Base-by-base conservation (phyloP, 2,797 vertebrate genomes). In the Coracias cyanogaster region DNA sequence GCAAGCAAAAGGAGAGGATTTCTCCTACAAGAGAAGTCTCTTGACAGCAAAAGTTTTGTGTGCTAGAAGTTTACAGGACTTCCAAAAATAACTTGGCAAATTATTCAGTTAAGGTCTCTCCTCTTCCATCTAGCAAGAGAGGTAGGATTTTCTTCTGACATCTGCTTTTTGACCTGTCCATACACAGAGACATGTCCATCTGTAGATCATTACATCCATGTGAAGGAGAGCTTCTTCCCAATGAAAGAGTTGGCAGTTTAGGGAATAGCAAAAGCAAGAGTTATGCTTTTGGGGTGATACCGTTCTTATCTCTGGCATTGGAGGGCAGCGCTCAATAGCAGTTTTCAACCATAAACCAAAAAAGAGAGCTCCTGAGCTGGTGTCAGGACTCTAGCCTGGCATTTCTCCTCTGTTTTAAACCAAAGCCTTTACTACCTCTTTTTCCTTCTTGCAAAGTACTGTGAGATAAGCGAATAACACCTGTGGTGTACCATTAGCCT, bases 21-120 rank as follows among this genome's bases (percentile, higher is more conserved):
- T 90, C 41, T 93, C 49, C 46, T 88, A 54, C 43, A 85, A 86
- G 46, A 77, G 91, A 86, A 80, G 77, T 62, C 54, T 90, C 64
- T 78, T 86, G 60, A 55, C 8, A 86, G 86, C 35, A 81, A 45
- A 54, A 81, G 45, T 26, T 78, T 45, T 57, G 43, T 69, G 45
- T 81, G 48, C 61, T 86, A n/a, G 48, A 58, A 66, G 25, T 73
- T 94, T 78, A 57, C 22, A 49, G 37, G 73, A 74, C 35, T 86
- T 62, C 45, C 37, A 39, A 71, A 94, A 78, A 84, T 84, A 94
- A 67, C 70, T 61, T 20, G 25, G 19, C 31, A 71, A 49, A 62
- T 88, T 58, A 41, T 77, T 77, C 82, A 37, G 35, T 82, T 1
- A 1, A 58, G 26, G 48, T 67, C 6, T 94, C 35, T 81, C 49